Conservation (phyloP, 2,797 vertebrate species). For the Notamacropus eugenii region DNA sequence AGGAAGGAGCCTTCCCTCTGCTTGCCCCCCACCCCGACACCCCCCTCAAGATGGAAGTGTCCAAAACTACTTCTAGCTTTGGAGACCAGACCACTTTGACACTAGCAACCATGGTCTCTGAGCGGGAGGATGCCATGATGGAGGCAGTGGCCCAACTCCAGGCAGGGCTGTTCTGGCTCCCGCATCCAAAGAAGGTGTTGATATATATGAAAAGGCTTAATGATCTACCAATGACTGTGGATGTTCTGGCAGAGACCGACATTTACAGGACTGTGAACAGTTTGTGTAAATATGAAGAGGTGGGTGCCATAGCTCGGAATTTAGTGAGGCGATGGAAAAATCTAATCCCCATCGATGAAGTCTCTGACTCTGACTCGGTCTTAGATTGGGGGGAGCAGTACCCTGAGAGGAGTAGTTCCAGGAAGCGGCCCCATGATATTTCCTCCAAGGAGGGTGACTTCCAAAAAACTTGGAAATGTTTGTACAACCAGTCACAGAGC, state of each 20-base stretch:
- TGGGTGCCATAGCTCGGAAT: constrained; percentile 84
- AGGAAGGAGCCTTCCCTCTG: not conserved
- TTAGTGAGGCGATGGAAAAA: constrained; percentile 89
- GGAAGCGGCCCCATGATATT: accelerated
- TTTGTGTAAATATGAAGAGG: constrained; percentile 83
- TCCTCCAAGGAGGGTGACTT: not conserved
- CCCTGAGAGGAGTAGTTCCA: not conserved
- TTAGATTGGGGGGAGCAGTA: not conserved
- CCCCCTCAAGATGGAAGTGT: not conserved
- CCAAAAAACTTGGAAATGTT: not conserved
- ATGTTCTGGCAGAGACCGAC: constrained; percentile 87
- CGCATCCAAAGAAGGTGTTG: constrained; percentile 57
- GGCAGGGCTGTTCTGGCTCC: not conserved
- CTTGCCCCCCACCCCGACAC: not conserved
- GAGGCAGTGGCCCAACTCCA: not conserved
- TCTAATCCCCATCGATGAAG: constrained; percentile 83
- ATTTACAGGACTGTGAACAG: constrained; percentile 87
- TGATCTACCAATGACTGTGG: constrained; percentile 86
- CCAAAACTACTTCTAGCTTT: not conserved
- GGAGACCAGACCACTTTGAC: not conserved
- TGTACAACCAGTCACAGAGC: accelerated
- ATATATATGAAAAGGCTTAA: constrained; percentile 85
- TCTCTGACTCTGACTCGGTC: not conserved
- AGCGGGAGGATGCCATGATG: not conserved
- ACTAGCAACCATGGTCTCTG: not conserved